A percentile compares a stretch with the other conserved stretches of the same genome.
These are phyloP conservation scores for Potamarius usumacintae DNA, from an alignment of 2,113 vertebrate species.

Conservation along the genomic window DNA sequence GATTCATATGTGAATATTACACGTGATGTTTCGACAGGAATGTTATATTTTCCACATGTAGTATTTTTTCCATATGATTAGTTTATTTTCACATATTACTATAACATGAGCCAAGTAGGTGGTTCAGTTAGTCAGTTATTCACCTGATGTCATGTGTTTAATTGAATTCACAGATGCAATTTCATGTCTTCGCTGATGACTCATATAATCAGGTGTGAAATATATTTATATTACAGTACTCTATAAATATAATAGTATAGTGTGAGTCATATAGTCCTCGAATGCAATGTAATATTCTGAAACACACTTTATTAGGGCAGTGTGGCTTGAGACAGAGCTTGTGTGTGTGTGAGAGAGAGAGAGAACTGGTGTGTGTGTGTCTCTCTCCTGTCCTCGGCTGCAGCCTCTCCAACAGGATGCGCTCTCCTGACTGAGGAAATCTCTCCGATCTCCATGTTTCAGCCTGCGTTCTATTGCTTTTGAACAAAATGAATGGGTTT, in stretches of 20 bases:
- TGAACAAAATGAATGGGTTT: background rate
- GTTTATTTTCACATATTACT: background rate
- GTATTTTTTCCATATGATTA: background rate
- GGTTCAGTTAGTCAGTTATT: background rate
- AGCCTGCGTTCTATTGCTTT: background rate
- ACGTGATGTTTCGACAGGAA: background rate
- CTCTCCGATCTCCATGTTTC: background rate
- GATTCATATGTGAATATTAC: background rate
- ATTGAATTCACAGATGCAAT: background rate
- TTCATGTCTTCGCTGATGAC: background rate
- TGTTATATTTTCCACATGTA: background rate
- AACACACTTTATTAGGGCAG: slow-evolving; percentile 5
- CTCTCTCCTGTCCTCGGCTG: background rate
- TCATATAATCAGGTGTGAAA: background rate
- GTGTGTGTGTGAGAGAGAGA: background rate
- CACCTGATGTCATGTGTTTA: background rate
- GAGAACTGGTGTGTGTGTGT: background rate
- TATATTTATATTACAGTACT: background rate
- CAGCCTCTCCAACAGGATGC: background rate
- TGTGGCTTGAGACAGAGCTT: background rate
- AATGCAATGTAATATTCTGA: background rate
- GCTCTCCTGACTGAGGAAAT: background rate
- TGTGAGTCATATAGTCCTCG: background rate
- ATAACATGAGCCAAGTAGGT: background rate
- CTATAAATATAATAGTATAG: background rate